Conservation (phyloP, 2,113 vertebrate species). For the Sterna hirundo region DNA sequence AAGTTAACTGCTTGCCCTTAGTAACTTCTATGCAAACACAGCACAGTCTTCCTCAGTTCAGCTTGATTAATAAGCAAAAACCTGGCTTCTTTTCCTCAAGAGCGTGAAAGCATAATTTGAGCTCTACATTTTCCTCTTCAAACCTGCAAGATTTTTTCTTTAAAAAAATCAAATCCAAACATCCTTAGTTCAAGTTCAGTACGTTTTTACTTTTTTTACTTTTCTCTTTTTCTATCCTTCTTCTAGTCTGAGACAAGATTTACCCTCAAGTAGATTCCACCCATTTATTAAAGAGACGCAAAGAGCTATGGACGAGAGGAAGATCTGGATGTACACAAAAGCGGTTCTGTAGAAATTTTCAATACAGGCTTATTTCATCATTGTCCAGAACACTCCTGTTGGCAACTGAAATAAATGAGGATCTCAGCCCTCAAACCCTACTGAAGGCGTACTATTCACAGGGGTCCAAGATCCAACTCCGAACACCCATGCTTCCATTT, state of each 20-base stretch:
- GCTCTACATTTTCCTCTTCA: background rate
- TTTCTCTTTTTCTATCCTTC: background rate
- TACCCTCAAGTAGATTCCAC: background rate
- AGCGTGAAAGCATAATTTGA: background rate
- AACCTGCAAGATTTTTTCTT: background rate
- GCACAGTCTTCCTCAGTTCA: background rate
- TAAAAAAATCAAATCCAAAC: background rate
- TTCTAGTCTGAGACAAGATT: background rate
- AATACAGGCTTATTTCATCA: background rate
- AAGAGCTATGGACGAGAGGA: background rate
- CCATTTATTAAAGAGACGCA: background rate
- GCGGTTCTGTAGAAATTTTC: background rate
- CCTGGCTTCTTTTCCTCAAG: background rate
- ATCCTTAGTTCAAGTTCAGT: background rate
- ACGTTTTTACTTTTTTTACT: background rate
- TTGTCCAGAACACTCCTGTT: background rate
- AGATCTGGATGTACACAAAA: background rate
- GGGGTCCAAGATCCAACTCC: background rate
- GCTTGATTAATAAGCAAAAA: slow-evolving; percentile 34
- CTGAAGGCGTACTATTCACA: background rate
- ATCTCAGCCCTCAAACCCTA: background rate
- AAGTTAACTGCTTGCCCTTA: slow-evolving; percentile 34
- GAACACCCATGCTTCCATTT: background rate
- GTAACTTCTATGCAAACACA: slow-evolving; percentile 41
- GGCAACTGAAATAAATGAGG: background rate